Evolutionary conservation across 1,140 invertebrate genomes (phyloP).

Genomic region (Dinoponera quadriceps): DNA sequence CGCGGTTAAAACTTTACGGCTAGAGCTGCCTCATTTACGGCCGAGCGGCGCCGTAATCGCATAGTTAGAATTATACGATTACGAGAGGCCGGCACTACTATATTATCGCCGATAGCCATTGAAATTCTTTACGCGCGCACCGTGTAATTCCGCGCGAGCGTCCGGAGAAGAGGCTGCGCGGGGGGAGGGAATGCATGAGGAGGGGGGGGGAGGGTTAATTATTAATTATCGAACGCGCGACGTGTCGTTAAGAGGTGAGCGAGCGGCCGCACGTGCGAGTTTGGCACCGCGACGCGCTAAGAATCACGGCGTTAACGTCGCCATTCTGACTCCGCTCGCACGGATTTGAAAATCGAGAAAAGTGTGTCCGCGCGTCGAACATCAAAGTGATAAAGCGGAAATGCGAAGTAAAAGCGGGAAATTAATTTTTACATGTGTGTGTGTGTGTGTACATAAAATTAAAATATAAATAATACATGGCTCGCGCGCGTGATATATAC

Average conservation of each 20-base stretch:
- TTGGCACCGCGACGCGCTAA: background rate
- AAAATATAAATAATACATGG: no score
- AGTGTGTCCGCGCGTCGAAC: no score
- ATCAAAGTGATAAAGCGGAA: no score
- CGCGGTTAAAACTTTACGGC: slow-evolving; percentile 56
- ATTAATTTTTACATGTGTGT: no score
- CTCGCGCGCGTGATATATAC: no score
- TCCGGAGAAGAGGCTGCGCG: no score
- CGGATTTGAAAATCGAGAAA: background rate
- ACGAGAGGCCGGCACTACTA: slow-evolving; percentile 23
- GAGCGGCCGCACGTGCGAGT: slow-evolving; percentile 2
- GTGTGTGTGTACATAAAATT: no score
- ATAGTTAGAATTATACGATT: slow-evolving; percentile 61
- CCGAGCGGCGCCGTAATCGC: slow-evolving; percentile 51
- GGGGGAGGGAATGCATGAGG: background rate
- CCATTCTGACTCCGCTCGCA: background rate
- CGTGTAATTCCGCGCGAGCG: slow-evolving; percentile 5
- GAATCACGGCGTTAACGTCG: slow-evolving; percentile 5
- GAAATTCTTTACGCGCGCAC: slow-evolving; percentile 33
- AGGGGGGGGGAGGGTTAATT: slow-evolving; percentile 19
- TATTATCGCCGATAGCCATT: slow-evolving; percentile 51
- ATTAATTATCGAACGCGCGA: slow-evolving; percentile 47
- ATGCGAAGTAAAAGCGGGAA: no score
- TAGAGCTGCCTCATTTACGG: slow-evolving; percentile 55
- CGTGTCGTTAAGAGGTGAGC: slow-evolving; percentile 13